Evolutionary conservation across 2,113 vertebrate genomes (phyloP).

Genomic region (Dunckerocampus dactyliophorus): DNA sequence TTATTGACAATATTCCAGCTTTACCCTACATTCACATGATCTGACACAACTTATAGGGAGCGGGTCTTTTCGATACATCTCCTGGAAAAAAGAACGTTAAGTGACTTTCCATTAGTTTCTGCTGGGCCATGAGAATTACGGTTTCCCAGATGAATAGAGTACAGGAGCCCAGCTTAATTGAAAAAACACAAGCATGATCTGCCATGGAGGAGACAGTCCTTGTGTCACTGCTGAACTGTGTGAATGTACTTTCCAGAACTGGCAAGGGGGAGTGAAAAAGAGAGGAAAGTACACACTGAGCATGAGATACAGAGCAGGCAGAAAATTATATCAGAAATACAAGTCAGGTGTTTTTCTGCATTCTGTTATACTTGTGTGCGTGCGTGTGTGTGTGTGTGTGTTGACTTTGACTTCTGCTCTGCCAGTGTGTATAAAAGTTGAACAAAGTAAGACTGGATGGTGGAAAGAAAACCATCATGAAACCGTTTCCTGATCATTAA

Average conservation of each 20-base stretch:
- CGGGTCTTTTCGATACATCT: conserved; percentile 65
- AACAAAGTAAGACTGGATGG: conserved; percentile 21
- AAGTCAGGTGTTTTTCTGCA: conserved; percentile 2
- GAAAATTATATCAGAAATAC: conserved; percentile 34
- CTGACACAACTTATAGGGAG: conserved; percentile 43
- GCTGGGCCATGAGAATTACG: conserved; percentile 75
- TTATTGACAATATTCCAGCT: conserved; percentile 33
- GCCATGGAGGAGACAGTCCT: conserved; percentile 72
- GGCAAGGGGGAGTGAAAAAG: conserved; percentile 44
- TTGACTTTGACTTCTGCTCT: conserved; percentile 17
- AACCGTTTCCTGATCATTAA: conserved; percentile 45
- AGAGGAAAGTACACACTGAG: conserved; percentile 50
- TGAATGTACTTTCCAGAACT: conserved; percentile 78
- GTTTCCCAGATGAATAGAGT: conserved; percentile 76
- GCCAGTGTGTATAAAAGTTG: conserved; percentile 25
- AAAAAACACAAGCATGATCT: conserved; percentile 76
- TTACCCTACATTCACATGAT: conserved; percentile 38
- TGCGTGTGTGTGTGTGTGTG: no score
- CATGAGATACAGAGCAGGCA: conserved; percentile 44
- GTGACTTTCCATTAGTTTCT: conserved; percentile 78
- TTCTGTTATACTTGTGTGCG: neutral
- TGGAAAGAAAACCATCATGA: conserved; percentile 24
- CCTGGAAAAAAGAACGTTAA: conserved; percentile 65
- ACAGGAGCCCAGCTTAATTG: conserved; percentile 75
- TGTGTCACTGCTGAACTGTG: conserved; percentile 70